Percentiles rank a stretch among this genome's conserved stretches.
phyloP scores from a whole-genome alignment of 2,113 vertebrate species.

The Ochotona princeps region DNA sequence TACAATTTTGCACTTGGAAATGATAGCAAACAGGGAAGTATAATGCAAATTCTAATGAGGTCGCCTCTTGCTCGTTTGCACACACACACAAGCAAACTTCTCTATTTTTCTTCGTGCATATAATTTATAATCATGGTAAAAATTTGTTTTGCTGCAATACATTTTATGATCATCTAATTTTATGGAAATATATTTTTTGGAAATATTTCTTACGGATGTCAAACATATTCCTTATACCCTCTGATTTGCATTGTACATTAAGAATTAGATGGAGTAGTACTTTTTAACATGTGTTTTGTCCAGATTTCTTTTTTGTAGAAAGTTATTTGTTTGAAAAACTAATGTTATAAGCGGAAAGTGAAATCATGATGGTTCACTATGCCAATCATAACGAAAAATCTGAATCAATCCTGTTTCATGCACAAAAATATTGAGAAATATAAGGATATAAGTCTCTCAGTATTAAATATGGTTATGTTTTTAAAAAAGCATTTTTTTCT shows the following conservation, averaged over 20 bases:
- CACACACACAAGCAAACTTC: not conserved
- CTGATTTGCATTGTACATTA: slow-evolving; percentile 7
- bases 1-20: not conserved
- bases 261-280: not conserved
- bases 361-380: slow-evolving; percentile 24
- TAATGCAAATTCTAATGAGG: not conserved
- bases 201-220: slow-evolving; percentile 39
- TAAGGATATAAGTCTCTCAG: slow-evolving; percentile 42
- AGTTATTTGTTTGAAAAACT: slow-evolving; percentile 47
- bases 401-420: slow-evolving; percentile 33
- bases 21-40: not conserved
- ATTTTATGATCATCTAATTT: slow-evolving; percentile 30
- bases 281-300: slow-evolving; percentile 32
- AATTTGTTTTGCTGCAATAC: slow-evolving; percentile 39
- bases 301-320: not conserved
- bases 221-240: not conserved
- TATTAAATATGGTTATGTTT: slow-evolving; percentile 45
- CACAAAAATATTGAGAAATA: slow-evolving; percentile 13
- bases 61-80: not conserved
- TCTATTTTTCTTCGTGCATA: not conserved
- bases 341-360: slow-evolving; percentile 56
- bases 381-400: slow-evolving; percentile 18
- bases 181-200: not conserved
- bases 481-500: slow-evolving; percentile 46
- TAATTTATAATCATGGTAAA: not conserved